A percentile compares a stretch with the other conserved stretches of the same genome.
Conservation (phyloP, 2,888 invertebrate genomes). For the Cephus runcator region DNA sequence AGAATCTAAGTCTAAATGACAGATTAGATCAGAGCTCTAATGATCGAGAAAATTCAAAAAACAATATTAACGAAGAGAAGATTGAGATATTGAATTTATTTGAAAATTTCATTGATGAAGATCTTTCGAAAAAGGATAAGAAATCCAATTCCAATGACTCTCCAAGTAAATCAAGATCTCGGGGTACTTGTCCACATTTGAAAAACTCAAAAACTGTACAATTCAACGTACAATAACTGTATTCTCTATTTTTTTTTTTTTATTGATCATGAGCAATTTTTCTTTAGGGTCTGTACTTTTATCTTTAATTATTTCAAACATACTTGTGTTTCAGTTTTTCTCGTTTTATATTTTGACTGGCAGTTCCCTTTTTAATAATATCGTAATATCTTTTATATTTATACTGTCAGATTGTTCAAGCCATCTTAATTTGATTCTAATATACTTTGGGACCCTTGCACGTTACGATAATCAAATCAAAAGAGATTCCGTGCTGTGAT, state of each 20-base stretch:
- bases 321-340: constrained; percentile 7
- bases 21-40: neutral
- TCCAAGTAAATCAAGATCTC: neutral
- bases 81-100: neutral
- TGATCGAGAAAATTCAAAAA: neutral
- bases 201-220: neutral
- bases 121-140: neutral
- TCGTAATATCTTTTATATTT: neutral
- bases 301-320: constrained; percentile 7
- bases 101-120: neutral
- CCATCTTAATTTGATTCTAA: constrained; percentile 11
- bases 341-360: neutral
- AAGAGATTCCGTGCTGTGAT: neutral
- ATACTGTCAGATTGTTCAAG: neutral
- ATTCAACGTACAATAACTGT: neutral
- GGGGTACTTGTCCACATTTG: neutral
- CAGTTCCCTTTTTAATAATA: neutral
- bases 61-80: neutral
- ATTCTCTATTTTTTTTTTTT: neutral
- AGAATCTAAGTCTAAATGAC: neutral
- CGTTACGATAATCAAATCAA: neutral
- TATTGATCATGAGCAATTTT: neutral
- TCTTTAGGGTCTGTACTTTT: neutral
- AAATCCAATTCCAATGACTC: neutral
- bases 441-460: constrained; percentile 4